These are phyloP conservation scores for Coreoperca whiteheadi DNA, from an alignment of 2,113 vertebrate species.

Conservation along the genomic window DNA sequence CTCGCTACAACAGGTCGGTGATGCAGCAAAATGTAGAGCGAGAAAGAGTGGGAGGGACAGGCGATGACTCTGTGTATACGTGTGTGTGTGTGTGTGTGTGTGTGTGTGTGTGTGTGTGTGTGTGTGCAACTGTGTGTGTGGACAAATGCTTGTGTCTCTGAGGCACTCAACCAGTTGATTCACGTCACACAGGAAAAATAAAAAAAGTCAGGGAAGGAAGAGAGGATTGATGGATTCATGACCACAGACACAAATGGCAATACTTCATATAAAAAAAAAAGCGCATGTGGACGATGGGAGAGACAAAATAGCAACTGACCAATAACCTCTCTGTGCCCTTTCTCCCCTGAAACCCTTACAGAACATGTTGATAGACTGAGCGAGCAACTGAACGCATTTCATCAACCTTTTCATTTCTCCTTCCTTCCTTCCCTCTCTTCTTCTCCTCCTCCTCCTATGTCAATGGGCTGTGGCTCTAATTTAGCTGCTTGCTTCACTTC, in stretches of 20 bases:
- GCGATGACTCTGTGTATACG: constrained; percentile 35
- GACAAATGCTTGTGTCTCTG: constrained; percentile 47
- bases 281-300: background rate
- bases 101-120: constrained; percentile 20
- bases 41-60: constrained; percentile 41
- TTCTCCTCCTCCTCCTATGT: constrained; percentile 48
- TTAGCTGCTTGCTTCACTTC: constrained; percentile 83
- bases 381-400: constrained; percentile 2
- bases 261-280: background rate
- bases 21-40: constrained; percentile 50
- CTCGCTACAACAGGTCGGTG: constrained; percentile 49
- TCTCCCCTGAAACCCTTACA: background rate
- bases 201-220: background rate
- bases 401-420: constrained; percentile 31
- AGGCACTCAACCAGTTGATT: constrained; percentile 63
- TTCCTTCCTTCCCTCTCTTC: background rate
- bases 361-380: background rate
- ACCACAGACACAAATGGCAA: constrained; percentile 28
- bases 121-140: constrained; percentile 32
- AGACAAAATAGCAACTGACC: constrained; percentile 15
- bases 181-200: constrained; percentile 32
- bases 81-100: constrained; percentile 20
- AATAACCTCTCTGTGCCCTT: constrained; percentile 14
- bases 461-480: constrained; percentile 74
- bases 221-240: background rate